phyloP scores from a whole-genome alignment of 2,113 vertebrate genomes.

The Arvicanthis niloticus region DNA sequence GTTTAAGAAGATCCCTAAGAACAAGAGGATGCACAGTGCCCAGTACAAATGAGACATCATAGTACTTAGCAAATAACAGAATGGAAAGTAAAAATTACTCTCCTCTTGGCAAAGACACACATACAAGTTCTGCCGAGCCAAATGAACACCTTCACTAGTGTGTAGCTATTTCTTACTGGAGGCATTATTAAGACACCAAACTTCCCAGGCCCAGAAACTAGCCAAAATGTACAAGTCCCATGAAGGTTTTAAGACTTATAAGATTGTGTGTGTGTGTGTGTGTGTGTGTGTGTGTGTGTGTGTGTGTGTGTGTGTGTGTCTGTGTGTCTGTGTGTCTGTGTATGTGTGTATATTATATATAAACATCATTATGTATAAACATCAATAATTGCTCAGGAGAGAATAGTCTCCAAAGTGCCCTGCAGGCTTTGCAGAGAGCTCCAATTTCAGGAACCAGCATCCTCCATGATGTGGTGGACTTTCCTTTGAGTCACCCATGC shows the following conservation, averaged over 20 bases:
- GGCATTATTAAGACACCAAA: neutral
- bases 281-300: too few species aligned
- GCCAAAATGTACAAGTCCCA: neutral
- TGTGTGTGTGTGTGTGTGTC: neutral
- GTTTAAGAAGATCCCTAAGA: neutral
- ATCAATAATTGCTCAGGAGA: neutral
- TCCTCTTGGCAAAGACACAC: neutral
- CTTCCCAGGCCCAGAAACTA: neutral
- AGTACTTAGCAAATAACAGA: neutral
- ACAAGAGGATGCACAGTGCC: neutral
- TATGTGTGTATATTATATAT: neutral
- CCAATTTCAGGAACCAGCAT: neutral
- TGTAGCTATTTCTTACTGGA: neutral
- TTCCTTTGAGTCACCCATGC: neutral
- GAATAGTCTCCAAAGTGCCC: neutral
- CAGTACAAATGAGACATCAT: neutral
- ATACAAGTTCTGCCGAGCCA: neutral
- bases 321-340: too few species aligned
- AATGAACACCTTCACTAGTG: neutral
- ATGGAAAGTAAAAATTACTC: neutral
- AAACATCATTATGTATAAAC: neutral
- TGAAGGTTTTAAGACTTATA: neutral
- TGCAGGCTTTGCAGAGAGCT: neutral
- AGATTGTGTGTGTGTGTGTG: neutral
- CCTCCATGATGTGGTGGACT: neutral